These are phyloP conservation scores for Microdon myrmicae DNA, from an alignment of 2,888 invertebrate genomes.

Conservation along the genomic window DNA sequence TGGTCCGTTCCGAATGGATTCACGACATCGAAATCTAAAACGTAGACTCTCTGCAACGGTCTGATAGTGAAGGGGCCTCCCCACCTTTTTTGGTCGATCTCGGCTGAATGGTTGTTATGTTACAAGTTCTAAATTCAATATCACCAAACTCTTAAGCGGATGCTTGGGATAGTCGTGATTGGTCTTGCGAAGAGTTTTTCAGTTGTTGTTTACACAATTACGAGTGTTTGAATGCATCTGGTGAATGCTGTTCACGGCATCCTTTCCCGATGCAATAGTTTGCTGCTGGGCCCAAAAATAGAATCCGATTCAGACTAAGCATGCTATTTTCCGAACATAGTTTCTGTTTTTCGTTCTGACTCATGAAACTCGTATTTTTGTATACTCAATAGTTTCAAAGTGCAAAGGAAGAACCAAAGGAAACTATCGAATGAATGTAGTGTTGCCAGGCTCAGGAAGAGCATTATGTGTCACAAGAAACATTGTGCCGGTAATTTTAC, in stretches of 20 bases:
- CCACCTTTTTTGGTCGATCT: slow-evolving; percentile 38
- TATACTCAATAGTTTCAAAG: not conserved
- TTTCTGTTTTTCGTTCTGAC: not conserved
- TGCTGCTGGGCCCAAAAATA: slow-evolving; percentile 13
- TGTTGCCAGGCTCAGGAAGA: no score
- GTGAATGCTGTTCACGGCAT: no score
- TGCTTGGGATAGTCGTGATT: not conserved
- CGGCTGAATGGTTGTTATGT: slow-evolving; percentile 29
- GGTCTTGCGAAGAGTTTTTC: no score
- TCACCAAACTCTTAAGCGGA: slow-evolving; percentile 21
- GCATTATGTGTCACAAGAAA: no score
- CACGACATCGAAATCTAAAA: slow-evolving; percentile 7
- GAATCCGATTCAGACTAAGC: slow-evolving; percentile 16
- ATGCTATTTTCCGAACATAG: slow-evolving; percentile 11
- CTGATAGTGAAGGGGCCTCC: slow-evolving; percentile 17
- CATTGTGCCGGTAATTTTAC: no score
- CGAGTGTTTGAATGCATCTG: no score
- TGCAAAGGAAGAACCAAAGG: no score
- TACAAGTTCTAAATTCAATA: slow-evolving; percentile 47
- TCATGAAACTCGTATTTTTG: slow-evolving; percentile 17
- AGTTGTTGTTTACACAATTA: slow-evolving; percentile 7
- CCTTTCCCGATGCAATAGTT: no score
- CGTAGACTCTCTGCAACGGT: not conserved
- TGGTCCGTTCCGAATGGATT: slow-evolving; percentile 21
- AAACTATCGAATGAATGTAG: no score